Percentiles rank a stretch among this genome's conserved stretches.
These are phyloP conservation scores for Trichacis sp. DNA, from an alignment of 2,888 invertebrate genomes.

Conservation along the genomic window DNA sequence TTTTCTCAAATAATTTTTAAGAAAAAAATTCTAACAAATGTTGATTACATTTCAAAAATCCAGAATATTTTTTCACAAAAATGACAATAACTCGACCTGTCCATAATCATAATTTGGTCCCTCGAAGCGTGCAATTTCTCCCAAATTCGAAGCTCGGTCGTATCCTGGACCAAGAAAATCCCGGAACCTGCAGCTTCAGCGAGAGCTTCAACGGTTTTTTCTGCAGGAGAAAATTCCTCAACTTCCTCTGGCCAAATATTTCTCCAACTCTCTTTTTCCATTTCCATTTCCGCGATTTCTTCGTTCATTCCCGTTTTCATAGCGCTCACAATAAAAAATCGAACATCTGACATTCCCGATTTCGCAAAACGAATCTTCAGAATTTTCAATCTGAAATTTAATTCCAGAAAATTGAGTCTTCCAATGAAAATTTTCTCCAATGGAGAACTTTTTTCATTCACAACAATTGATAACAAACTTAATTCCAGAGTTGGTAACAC, in stretches of 20 bases:
- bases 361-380: conserved; percentile 52
- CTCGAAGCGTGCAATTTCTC: conserved; percentile 50
- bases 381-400: conserved; percentile 56
- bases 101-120: conserved; percentile 57
- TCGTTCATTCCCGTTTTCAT: conserved; percentile 4
- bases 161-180: conserved; percentile 53
- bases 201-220: conserved; percentile 38
- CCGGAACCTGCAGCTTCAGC: conserved; percentile 36
- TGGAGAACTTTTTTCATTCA: too few species aligned
- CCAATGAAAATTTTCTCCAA: too few species aligned
- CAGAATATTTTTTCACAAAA: too few species aligned
- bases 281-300: conserved; percentile 15
- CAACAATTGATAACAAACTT: too few species aligned
- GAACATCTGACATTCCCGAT: conserved; percentile 51
- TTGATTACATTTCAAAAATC: too few species aligned
- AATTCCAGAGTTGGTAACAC: too few species aligned
- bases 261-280: conserved; percentile 50
- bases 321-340: conserved; percentile 53
- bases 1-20: neutral
- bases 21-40: too few species aligned
- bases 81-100: conserved; percentile 51
- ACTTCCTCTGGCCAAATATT: conserved; percentile 47
- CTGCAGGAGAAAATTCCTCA: conserved; percentile 34
- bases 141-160: conserved; percentile 51
- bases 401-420: too few species aligned